Evolutionary conservation across 2,113 vertebrate genomes (phyloP), one percentile per base, ranked within the genome.

Genomic region (Panurus biarmicus): DNA sequence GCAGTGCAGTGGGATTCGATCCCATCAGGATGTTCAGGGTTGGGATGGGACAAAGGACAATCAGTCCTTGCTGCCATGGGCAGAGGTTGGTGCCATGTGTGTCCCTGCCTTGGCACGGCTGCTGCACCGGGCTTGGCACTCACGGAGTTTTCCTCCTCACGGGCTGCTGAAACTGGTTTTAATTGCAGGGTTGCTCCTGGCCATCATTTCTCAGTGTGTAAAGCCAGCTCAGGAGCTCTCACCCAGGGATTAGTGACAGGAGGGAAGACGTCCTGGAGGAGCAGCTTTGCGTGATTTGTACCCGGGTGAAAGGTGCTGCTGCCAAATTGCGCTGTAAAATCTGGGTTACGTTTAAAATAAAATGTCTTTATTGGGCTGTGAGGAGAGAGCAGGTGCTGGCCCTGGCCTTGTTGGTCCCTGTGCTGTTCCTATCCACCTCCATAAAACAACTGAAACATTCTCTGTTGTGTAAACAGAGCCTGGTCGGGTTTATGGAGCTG

Each of bases 361-460:
- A 92, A 86, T 11, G 6, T 14, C 86, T 96, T 93, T 93, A 92
- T 22, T 71, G 87, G 89, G 12, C 54, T 77, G 29, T 3, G 5
- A 67, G 84, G 45, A 50, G 36, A 75, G 42, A 69, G 89, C 94
- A 91, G 91, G 93, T 91, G 94, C 35, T 67, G 0, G 62, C 56
- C 81, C 65, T 22, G n/a, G 66, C 81, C 78, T 64, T 8, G 4
- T 51, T 7, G 18, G 22, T 48, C 66, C 48, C 40, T 23, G 53
- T 1, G 13, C 57, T 53, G 77, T 35, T 79, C 84, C 82, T 50
- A 65, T 62, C 38, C 84, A 3, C 40, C 91, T 78, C 95, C 84
- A 94, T 96, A 96, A 96, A 96, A 65, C 89, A 95, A 96, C 65
- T 4, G 96, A 94, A 93, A 96, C 91, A 82, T 79, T 93, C 24